Base-by-base conservation (phyloP, 2,888 invertebrate genomes). In the Eudasyphora cyanicolor region DNA sequence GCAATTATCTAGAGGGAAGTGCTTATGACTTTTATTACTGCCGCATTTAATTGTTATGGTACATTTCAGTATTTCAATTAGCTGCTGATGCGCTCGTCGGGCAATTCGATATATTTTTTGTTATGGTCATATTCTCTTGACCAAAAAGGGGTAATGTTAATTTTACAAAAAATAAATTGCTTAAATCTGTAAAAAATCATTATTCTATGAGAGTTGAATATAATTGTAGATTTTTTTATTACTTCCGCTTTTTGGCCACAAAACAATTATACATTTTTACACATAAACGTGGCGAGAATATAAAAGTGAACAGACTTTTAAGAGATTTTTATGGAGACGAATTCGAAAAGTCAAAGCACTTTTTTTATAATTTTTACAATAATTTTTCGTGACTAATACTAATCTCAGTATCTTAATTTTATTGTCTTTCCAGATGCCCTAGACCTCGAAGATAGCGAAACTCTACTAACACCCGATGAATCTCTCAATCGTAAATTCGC, bases 401-500 rank as follows among this genome's bases (percentile, higher is more conserved):
- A n/a, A n/a, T n/a, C n/a, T n/a, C n/a, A n/a, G n/a, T n/a, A n/a
- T n/a, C n/a, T n/a, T n/a, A n/a, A n/a, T n/a, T n/a, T n/a, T n/a
- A n/a, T 12, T 38, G 38, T 12, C 38, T 38, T 79, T 51, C 0
- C 38, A 81, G 79, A 60, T 62, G 45, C 62, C 2, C 21, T 64
- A 24, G 5, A 76, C 21, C 27, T 2, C 6, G n/a, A n/a, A 38
- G 64, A 64, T 17, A 67, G 19, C 24, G 19, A 42, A 51, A 74
- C 35, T 8, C 6, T 32, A 17, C 17, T 76, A 54, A 51, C 70
- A 14, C 80, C 84, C 19, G 82, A 83, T 12, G 80, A 76, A 38
- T 70, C 35, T 12, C 42, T 85, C 8, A 62, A 78, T 0, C 19
- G 21, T 2, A 81, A 73, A 38, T 81, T 85, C 35, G 54, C 79